Conservation (phyloP, 2,888 invertebrate genomes). For the Caenorhabditis sp. region DNA sequence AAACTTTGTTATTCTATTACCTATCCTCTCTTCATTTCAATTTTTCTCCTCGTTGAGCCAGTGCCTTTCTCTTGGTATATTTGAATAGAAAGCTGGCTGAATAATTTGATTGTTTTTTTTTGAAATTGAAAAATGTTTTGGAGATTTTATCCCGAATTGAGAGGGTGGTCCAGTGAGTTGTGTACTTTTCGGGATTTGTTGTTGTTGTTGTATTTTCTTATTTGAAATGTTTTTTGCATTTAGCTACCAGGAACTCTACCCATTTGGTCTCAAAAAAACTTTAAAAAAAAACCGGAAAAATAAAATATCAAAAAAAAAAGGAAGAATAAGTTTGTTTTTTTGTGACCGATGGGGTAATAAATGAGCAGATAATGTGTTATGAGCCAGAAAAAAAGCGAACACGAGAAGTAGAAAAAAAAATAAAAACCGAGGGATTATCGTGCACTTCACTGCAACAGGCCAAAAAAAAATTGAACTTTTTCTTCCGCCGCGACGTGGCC, state of each 20-base stretch:
- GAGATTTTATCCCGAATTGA: no score
- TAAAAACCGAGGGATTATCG: neutral
- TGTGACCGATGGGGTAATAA: neutral
- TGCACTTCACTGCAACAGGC: no score
- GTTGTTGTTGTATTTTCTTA: no score
- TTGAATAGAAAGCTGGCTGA: no score
- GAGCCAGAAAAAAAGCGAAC: neutral
- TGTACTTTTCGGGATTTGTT: no score
- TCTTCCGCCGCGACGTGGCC: neutral
- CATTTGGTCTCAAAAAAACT: neutral
- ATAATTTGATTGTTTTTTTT: no score
- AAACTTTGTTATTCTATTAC: conserved; percentile 5
- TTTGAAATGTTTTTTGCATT: no score
- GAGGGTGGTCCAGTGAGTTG: no score
- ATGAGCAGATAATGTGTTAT: conserved; percentile 1
- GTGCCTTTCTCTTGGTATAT: no score
- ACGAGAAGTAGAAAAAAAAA: neutral
- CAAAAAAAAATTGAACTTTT: neutral
- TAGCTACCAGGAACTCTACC: no score
- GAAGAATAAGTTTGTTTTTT: neutral
- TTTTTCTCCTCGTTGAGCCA: neutral
- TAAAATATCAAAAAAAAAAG: neutral
- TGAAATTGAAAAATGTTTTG: no score
- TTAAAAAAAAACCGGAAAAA: neutral
- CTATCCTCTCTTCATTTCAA: neutral